phyloP scores from a whole-genome alignment of 1,140 invertebrate genomes.

The Drosophila sp. region DNA sequence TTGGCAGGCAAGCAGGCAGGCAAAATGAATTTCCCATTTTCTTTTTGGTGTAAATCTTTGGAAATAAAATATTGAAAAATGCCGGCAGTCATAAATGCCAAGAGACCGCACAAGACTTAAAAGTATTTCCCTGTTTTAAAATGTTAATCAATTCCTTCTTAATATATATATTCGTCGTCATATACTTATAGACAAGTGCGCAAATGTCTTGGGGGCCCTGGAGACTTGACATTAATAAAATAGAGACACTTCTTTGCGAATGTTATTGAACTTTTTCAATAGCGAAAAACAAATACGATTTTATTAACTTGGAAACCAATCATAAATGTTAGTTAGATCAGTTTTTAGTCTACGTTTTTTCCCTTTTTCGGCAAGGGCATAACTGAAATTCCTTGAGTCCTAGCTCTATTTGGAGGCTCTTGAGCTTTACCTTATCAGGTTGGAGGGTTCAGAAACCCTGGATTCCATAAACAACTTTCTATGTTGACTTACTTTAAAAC shows the following conservation, averaged over 20 bases:
- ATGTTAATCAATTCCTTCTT: constrained; percentile 67
- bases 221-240: constrained; percentile 9
- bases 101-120: constrained; percentile 54
- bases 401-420: background rate
- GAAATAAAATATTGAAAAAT: constrained; percentile 74
- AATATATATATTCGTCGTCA: background rate
- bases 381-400: too few species aligned
- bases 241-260: constrained; percentile 6
- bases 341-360: too few species aligned
- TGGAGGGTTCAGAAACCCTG: constrained; percentile 51
- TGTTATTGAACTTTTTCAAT: constrained; percentile 20
- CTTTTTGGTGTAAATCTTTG: constrained; percentile 28
- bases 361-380: too few species aligned
- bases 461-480: constrained; percentile 46
- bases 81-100: constrained; percentile 59
- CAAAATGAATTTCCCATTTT: constrained; percentile 36
- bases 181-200: constrained; percentile 23
- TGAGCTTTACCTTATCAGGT: constrained; percentile 34
- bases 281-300: background rate
- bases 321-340: too few species aligned
- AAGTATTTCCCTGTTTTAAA: constrained; percentile 73
- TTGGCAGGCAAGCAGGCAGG: constrained; percentile 34
- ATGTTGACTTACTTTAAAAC: constrained; percentile 26
- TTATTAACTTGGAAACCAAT: too few species aligned
- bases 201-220: constrained; percentile 7